Evolutionary conservation across 2,113 vertebrate genomes (phyloP).

Genomic region (Naja naja): DNA sequence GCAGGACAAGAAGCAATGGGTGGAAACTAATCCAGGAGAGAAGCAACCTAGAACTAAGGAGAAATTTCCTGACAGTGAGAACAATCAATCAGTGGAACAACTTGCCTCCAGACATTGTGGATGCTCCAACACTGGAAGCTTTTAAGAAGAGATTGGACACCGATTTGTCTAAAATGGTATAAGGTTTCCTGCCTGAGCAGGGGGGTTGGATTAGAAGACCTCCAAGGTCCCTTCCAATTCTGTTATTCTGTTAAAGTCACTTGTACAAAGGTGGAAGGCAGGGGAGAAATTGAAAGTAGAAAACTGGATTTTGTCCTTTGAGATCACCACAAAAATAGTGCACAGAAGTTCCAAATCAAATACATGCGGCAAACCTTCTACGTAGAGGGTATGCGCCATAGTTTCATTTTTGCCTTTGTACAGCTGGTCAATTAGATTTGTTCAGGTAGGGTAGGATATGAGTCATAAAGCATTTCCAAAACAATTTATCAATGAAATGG

Average conservation of each 20-base stretch:
- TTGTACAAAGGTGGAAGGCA: not conserved
- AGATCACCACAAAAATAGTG: not conserved
- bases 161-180: too few species aligned
- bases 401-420: conserved; percentile 20
- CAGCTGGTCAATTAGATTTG: conserved; percentile 61
- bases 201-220: not conserved
- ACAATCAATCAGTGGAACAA: too few species aligned
- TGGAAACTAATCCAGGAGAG: too few species aligned
- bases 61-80: too few species aligned
- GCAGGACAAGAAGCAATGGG: too few species aligned
- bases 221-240: not conserved
- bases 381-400: conserved; percentile 59
- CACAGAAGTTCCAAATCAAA: conserved; percentile 8
- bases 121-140: too few species aligned
- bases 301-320: not conserved
- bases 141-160: too few species aligned
- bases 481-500: conserved; percentile 65
- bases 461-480: conserved; percentile 64
- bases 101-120: too few species aligned
- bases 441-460: conserved; percentile 61
- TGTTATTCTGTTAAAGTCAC: not conserved
- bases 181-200: too few species aligned
- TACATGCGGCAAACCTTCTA: conserved; percentile 47
- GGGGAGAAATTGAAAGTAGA: not conserved
- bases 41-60: too few species aligned